Evolutionary conservation across 2,888 invertebrate genomes (phyloP).

Genomic region (Oegoconia quadripuncta): DNA sequence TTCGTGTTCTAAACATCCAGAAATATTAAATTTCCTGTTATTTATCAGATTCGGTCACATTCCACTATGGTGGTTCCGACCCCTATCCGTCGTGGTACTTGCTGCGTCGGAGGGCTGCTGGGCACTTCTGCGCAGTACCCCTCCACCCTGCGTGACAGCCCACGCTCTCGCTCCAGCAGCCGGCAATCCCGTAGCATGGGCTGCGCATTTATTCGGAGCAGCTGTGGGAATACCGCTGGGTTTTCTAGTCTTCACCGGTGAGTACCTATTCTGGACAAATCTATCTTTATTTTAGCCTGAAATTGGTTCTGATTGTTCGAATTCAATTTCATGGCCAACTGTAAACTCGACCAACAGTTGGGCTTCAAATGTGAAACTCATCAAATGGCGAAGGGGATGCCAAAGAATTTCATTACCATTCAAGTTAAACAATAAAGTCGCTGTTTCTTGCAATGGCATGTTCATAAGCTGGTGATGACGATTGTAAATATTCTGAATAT

Average conservation of each 20-base stretch:
- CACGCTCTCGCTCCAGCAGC: conserved; percentile 21
- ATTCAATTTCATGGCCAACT: not conserved
- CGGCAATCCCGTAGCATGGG: conserved; percentile 80
- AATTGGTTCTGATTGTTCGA: no score
- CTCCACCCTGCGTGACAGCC: no score
- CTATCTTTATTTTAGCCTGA: not conserved
- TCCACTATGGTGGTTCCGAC: conserved; percentile 76
- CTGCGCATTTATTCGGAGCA: conserved; percentile 85
- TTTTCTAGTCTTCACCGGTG: conserved; percentile 76
- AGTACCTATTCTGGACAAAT: no score
- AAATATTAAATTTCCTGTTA: not conserved
- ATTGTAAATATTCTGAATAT: conserved; percentile 5
- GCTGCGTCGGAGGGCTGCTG: conserved; percentile 80
- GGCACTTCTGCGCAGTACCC: no score
- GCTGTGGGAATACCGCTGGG: conserved; percentile 82
- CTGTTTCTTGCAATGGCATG: no score
- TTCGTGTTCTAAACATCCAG: not conserved
- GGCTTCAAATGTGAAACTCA: no score
- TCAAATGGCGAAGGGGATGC: no score
- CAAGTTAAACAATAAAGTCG: not conserved
- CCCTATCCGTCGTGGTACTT: conserved; percentile 80
- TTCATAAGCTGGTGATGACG: no score
- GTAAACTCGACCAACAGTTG: no score
- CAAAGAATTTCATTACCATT: no score
- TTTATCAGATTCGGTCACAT: conserved; percentile 65